phyloP scores from a whole-genome alignment of 2,797 vertebrate species.

The Myiotriccus ornatus region DNA sequence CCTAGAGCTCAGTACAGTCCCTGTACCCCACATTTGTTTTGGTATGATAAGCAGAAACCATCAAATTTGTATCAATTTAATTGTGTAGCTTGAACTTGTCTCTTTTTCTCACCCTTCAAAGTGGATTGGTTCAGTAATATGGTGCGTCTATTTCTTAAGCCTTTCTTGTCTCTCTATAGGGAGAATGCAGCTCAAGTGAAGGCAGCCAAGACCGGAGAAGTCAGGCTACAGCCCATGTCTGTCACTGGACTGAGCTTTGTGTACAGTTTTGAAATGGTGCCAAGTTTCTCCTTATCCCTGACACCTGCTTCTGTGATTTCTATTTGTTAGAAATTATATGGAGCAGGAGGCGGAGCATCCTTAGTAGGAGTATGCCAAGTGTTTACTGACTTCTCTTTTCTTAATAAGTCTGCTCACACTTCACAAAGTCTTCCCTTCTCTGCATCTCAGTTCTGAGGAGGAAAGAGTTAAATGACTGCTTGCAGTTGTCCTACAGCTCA shows the following conservation, averaged over 20 bases:
- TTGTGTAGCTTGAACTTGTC: neutral
- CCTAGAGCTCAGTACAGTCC: neutral
- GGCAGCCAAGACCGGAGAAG: neutral
- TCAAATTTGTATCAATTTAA: neutral
- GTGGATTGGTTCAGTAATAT: neutral
- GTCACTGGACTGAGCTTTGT: neutral
- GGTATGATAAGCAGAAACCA: neutral
- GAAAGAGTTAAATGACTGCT: conserved; percentile 37
- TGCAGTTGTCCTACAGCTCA: neutral
- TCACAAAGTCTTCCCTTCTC: neutral
- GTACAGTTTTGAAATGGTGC: neutral
- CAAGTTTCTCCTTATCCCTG: neutral
- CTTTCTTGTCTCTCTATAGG: neutral
- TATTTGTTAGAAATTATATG: neutral
- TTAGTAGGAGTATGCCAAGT: neutral
- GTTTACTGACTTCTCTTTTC: neutral
- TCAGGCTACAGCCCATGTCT: neutral
- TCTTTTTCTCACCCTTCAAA: neutral
- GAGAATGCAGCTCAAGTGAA: neutral
- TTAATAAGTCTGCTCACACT: neutral
- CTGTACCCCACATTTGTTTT: neutral
- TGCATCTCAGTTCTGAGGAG: neutral
- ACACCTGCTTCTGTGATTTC: neutral
- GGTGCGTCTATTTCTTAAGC: neutral
- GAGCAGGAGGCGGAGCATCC: neutral